phyloP scores from a whole-genome alignment of 2,797 vertebrate genomes.

The Peromyscus nudipes region DNA sequence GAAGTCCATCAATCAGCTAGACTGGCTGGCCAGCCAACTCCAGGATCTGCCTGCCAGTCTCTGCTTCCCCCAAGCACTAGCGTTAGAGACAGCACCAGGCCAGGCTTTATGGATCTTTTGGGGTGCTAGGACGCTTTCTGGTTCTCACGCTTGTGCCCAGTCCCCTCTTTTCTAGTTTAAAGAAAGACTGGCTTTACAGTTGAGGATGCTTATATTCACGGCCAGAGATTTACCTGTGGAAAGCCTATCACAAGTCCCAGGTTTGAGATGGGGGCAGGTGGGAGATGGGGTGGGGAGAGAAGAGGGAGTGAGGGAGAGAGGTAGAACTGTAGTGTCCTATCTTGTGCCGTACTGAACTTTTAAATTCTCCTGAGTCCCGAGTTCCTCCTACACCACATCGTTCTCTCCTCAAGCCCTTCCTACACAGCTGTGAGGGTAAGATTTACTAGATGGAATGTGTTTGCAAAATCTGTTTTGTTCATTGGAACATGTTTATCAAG shows the following conservation, averaged over 20 bases:
- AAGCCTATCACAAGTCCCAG: neutral
- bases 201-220: neutral
- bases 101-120: neutral
- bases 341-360: neutral
- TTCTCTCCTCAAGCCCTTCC: constrained; percentile 11
- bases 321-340: neutral
- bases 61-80: neutral
- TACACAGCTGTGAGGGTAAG: constrained; percentile 80
- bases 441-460: constrained; percentile 80
- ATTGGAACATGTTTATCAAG: constrained; percentile 86
- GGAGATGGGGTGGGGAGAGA: neutral
- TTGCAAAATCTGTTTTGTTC: constrained; percentile 86
- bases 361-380: neutral
- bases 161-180: neutral
- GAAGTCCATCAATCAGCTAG: neutral
- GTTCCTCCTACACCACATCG: neutral
- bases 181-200: neutral
- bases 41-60: neutral
- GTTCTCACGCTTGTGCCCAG: neutral
- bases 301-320: no score
- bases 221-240: neutral
- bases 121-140: neutral
- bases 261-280: neutral
- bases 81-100: neutral
- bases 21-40: neutral